These are phyloP conservation scores for Plagiodera versicolora DNA, from an alignment of 2,888 invertebrate species.

Conservation along the genomic window DNA sequence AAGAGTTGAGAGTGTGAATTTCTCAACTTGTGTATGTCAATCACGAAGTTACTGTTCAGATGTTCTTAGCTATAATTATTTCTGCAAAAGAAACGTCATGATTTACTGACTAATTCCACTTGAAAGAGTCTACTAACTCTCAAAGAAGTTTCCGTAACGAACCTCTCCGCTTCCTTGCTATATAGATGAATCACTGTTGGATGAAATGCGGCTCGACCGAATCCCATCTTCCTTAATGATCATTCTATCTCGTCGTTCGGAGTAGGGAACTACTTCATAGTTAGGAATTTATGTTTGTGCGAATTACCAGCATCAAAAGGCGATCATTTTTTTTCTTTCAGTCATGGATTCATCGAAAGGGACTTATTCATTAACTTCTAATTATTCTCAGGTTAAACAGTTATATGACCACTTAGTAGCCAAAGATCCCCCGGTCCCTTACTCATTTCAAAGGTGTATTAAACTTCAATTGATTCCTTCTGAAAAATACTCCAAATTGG, in stretches of 20 bases:
- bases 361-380: no score
- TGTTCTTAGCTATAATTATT: background rate
- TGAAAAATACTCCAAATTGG: no score
- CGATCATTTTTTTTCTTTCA: no score
- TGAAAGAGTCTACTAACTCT: background rate
- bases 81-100: background rate
- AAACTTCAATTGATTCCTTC: no score
- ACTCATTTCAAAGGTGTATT: no score
- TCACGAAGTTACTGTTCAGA: background rate
- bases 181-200: background rate
- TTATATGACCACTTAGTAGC: no score
- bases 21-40: background rate
- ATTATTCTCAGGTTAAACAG: no score
- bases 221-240: background rate
- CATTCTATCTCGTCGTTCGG: background rate
- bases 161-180: background rate
- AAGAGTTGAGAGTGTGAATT: no score
- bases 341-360: no score
- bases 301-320: background rate
- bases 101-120: background rate
- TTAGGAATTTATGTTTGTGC: background rate
- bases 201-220: background rate
- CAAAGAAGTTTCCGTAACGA: constrained; percentile 1
- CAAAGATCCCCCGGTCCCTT: no score
- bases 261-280: background rate